A percentile compares a stretch with the other conserved stretches of the same genome.
phyloP scores from a whole-genome alignment of 2,797 vertebrate species.

The Cuniculus paca region DNA sequence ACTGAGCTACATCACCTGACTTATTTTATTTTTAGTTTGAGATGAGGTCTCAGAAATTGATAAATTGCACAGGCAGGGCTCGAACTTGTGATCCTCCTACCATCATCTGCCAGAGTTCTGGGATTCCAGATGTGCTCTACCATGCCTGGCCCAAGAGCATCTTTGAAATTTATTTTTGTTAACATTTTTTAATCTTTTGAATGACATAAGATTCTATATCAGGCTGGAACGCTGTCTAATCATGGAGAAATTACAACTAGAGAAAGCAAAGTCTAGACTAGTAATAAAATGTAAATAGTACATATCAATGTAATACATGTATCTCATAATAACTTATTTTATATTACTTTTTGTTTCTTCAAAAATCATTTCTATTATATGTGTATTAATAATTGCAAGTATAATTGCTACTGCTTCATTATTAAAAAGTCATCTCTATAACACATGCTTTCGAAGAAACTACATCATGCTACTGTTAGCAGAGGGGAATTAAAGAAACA shows the following conservation, averaged over 20 bases:
- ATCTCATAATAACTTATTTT: background rate
- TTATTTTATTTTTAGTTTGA: background rate
- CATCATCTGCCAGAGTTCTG: background rate
- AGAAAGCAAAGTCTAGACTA: background rate
- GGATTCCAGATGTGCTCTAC: background rate
- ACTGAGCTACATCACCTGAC: background rate
- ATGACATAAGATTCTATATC: background rate
- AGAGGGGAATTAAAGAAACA: constrained; percentile 72
- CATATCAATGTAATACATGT: accelerated
- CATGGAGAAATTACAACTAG: background rate
- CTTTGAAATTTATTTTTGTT: background rate
- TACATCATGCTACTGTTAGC: constrained; percentile 52
- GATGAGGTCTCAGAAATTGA: background rate
- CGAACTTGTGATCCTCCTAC: background rate
- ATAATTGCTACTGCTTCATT: background rate
- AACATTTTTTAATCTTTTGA: background rate
- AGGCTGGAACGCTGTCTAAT: background rate
- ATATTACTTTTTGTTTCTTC: background rate
- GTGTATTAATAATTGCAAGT: background rate
- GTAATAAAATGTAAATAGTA: background rate
- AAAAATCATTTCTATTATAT: background rate
- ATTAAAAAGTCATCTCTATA: background rate
- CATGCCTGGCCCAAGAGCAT: too few relatives aligned
- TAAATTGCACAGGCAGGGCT: background rate
- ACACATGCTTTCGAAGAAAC: constrained; percentile 80